These are phyloP conservation scores for Caenorhabditis becei DNA, from an alignment of 2,888 invertebrate genomes.

Conservation along the genomic window DNA sequence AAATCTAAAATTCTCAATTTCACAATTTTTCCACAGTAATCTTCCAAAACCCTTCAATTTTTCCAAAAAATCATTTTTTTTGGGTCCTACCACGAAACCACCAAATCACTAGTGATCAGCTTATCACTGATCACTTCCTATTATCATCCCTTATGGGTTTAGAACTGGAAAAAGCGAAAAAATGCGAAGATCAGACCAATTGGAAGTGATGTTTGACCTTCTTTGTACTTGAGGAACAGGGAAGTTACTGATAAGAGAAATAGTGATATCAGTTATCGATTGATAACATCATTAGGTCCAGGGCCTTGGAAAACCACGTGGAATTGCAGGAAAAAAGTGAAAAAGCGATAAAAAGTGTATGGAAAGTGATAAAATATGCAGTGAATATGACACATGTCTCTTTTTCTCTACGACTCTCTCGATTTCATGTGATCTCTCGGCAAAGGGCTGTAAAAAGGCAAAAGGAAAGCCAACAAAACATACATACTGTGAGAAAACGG, in stretches of 20 bases:
- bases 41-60: not conserved
- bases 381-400: constrained; percentile 47
- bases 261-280: no score
- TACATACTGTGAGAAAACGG: constrained; percentile 20
- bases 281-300: no score
- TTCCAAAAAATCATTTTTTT: no score
- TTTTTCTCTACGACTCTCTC: constrained; percentile 26
- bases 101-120: no score
- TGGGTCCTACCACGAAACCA: no score
- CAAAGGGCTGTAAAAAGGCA: constrained; percentile 14
- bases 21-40: not conserved
- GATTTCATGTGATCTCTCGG: constrained; percentile 7
- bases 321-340: not conserved
- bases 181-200: no score
- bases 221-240: no score
- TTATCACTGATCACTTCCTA: not conserved
- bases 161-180: not conserved
- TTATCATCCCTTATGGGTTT: not conserved
- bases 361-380: constrained; percentile 51
- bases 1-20: no score
- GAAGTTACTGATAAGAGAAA: no score
- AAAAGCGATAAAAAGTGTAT: constrained; percentile 16
- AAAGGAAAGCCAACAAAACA: constrained; percentile 47
- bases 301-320: not conserved
- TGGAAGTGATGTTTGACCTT: not conserved